Evolutionary conservation across 2,113 vertebrate genomes (phyloP).

Genomic region (Perca fluviatilis): DNA sequence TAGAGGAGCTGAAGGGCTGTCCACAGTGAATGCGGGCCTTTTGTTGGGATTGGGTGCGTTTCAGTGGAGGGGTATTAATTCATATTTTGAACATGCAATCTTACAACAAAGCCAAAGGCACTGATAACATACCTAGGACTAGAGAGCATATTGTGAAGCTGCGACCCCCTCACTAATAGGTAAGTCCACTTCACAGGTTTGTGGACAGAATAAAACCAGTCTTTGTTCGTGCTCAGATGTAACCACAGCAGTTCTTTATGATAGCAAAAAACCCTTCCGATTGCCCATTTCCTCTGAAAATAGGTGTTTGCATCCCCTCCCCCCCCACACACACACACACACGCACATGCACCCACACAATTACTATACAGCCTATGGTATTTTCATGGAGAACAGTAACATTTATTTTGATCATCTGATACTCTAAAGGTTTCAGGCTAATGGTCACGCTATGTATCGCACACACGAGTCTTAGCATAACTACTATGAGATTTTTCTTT

Average conservation of each 20-base stretch:
- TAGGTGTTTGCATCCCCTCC: conserved; percentile 45
- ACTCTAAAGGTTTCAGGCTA: conserved; percentile 9
- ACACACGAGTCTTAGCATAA: background rate
- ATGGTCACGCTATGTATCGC: conserved; percentile 11
- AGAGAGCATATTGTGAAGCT: conserved; percentile 71
- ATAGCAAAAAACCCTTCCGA: conserved; percentile 63
- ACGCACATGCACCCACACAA: background rate
- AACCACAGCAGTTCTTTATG: conserved; percentile 62
- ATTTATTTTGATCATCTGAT: conserved; percentile 50
- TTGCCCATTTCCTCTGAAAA: conserved; percentile 65
- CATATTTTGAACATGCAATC: conserved; percentile 79
- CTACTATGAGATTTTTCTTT: conserved; percentile 26
- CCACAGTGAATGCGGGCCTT: conserved; percentile 81
- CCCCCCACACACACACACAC: background rate
- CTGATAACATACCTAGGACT: conserved; percentile 73
- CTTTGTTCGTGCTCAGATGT: conserved; percentile 66
- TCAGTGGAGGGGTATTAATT: conserved; percentile 81
- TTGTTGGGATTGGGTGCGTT: conserved; percentile 83
- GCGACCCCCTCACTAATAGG: conserved; percentile 65
- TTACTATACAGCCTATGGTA: conserved; percentile 46
- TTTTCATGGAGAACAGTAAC: conserved; percentile 65
- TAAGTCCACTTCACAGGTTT: conserved; percentile 74
- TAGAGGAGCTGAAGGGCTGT: conserved; percentile 85
- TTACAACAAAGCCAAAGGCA: conserved; percentile 78
- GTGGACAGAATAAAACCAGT: conserved; percentile 68